phyloP scores from a whole-genome alignment of 2,113 vertebrate genomes.

The Dissostichus mawsoni region DNA sequence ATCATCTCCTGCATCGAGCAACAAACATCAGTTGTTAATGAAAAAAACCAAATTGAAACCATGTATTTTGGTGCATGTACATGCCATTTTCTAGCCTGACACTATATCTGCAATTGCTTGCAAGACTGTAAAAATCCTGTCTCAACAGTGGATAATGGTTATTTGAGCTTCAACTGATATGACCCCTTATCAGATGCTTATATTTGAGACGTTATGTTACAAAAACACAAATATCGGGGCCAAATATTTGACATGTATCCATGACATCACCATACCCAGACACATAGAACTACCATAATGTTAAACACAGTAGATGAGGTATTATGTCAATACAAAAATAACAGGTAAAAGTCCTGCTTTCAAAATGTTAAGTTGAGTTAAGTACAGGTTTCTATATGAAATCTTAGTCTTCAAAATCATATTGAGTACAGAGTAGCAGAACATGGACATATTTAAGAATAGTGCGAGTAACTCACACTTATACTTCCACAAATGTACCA shows the following conservation, averaged over 20 bases:
- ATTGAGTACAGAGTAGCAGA: no score
- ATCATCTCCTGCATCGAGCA: slow-evolving; percentile 3
- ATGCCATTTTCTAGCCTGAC: neutral
- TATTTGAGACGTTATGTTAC: neutral
- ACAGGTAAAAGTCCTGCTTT: neutral
- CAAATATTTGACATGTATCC: neutral
- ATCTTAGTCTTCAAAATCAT: no score
- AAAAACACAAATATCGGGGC: neutral
- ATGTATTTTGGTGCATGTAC: neutral
- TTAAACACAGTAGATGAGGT: neutral
- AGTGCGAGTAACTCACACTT: neutral
- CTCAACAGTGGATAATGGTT: neutral
- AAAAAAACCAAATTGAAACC: neutral
- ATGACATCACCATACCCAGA: neutral
- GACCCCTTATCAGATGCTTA: neutral
- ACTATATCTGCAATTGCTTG: neutral
- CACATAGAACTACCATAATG: neutral
- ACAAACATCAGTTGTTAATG: neutral
- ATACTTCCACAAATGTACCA: neutral
- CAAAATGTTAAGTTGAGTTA: neutral
- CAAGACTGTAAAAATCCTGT: neutral
- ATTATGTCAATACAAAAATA: no score
- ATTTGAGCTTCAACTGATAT: neutral
- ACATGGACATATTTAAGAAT: no score
- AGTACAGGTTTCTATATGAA: no score